These are phyloP conservation scores for Spisula subtruncata DNA, from an alignment of 2,888 invertebrate species.

Conservation along the genomic window DNA sequence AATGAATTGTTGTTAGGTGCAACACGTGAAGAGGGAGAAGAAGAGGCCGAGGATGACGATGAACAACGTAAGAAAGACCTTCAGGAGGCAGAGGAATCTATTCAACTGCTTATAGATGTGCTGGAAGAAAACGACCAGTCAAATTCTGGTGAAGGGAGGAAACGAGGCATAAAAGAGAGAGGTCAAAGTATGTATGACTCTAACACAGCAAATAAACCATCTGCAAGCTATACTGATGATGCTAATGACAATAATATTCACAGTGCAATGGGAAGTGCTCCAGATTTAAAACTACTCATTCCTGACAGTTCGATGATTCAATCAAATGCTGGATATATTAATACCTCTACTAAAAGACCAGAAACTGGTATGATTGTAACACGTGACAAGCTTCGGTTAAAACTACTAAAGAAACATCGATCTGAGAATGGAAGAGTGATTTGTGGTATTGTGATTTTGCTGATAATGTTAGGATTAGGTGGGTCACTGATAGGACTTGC, in stretches of 20 bases:
- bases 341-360: not conserved
- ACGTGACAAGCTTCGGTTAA: conserved; percentile 21
- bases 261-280: conserved; percentile 28
- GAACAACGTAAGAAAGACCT: conserved; percentile 8
- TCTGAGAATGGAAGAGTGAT: conserved; percentile 52
- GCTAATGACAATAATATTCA: not conserved
- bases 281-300: conserved; percentile 28
- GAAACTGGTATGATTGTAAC: not conserved
- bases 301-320: not conserved
- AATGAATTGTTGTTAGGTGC: conserved; percentile 40
- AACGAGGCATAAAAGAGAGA: not conserved
- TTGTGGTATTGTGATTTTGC: conserved; percentile 49
- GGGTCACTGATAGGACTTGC: conserved; percentile 39
- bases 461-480: conserved; percentile 55
- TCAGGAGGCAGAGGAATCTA: conserved; percentile 14
- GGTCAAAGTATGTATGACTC: not conserved
- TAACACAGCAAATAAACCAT: not conserved
- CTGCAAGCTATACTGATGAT: not conserved
- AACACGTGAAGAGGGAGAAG: not conserved
- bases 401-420: conserved; percentile 49
- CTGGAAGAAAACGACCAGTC: conserved; percentile 4
- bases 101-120: conserved; percentile 30
- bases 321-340: not conserved
- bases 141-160: not conserved
- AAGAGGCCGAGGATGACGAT: conserved; percentile 24